Evolutionary conservation across 2,797 vertebrate species (phyloP).

Genomic region (Rhynchonycteris naso): DNA sequence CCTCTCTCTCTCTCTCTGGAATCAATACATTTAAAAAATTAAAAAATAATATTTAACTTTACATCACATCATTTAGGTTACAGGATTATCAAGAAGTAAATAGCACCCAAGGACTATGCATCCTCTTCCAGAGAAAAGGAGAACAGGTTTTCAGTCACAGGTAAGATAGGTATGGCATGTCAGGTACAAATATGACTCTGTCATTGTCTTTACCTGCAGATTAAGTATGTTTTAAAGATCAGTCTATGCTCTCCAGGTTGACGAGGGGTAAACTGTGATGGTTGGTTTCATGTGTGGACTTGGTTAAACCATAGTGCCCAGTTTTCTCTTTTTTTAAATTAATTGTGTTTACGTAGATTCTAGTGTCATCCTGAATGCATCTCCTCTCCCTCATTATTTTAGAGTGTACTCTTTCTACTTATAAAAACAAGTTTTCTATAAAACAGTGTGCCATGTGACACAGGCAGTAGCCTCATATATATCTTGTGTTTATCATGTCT

Average conservation of each 20-base stretch:
- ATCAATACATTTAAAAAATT: too few relatives aligned
- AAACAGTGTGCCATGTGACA: background rate
- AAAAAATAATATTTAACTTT: background rate
- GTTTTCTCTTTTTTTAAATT: background rate
- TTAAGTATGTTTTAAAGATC: background rate
- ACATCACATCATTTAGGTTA: background rate
- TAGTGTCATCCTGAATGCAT: too few relatives aligned
- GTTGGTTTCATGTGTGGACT: background rate
- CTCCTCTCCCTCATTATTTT: background rate
- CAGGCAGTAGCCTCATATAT: background rate
- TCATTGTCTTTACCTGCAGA: background rate
- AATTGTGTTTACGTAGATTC: too few relatives aligned
- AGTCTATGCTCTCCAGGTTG: background rate
- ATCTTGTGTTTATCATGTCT: background rate
- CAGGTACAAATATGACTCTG: background rate
- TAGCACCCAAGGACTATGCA: fast-evolving
- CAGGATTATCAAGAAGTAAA: background rate
- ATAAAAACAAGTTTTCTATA: background rate
- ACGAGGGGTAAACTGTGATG: background rate
- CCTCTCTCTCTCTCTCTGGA: too few relatives aligned
- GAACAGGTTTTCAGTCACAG: background rate
- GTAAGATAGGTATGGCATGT: background rate
- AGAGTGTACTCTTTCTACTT: background rate
- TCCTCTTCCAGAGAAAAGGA: background rate
- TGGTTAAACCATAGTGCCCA: background rate